phyloP scores from a whole-genome alignment of 2,888 invertebrate species.

The Eupelmus urozonus region DNA sequence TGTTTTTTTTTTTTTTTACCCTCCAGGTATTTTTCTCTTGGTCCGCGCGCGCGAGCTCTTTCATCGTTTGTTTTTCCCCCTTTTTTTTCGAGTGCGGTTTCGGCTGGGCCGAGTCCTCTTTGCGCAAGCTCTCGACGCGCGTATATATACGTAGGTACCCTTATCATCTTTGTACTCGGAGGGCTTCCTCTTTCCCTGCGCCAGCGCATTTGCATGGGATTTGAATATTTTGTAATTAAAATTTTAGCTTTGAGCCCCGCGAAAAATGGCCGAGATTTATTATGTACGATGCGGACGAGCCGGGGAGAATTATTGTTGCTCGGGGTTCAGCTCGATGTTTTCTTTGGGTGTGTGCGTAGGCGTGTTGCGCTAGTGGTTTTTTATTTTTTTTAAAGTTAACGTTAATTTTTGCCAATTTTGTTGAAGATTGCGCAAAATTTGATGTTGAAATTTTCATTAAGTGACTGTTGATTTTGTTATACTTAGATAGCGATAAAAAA shows the following conservation, averaged over 20 bases:
- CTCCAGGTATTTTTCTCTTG: neutral
- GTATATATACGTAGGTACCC: neutral
- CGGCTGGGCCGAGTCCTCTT: neutral
- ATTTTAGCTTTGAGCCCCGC: slow-evolving; percentile 3
- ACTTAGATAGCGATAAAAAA: too few relatives aligned
- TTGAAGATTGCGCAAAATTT: too few relatives aligned
- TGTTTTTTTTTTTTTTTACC: neutral
- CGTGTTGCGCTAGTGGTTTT: too few relatives aligned
- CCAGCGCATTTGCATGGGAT: slow-evolving; percentile 29
- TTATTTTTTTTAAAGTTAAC: too few relatives aligned
- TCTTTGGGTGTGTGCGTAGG: too few relatives aligned
- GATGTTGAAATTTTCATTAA: too few relatives aligned
- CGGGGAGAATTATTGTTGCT: slow-evolving; percentile 4
- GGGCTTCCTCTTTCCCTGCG: neutral
- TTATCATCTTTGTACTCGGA: slow-evolving; percentile 29
- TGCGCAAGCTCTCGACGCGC: neutral
- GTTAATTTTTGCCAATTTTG: too few relatives aligned
- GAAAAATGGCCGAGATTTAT: slow-evolving; percentile 10
- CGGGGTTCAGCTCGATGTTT: too few relatives aligned
- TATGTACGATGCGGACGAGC: neutral
- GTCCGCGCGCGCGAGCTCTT: neutral
- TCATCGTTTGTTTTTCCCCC: neutral
- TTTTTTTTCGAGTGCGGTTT: slow-evolving; percentile 9
- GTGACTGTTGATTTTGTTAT: too few relatives aligned
- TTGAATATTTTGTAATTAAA: slow-evolving; percentile 48